Evolutionary conservation across 53 echinoderm and acorn worm genomes (phyloP).

Genomic region (Actinopyga echinites): DNA sequence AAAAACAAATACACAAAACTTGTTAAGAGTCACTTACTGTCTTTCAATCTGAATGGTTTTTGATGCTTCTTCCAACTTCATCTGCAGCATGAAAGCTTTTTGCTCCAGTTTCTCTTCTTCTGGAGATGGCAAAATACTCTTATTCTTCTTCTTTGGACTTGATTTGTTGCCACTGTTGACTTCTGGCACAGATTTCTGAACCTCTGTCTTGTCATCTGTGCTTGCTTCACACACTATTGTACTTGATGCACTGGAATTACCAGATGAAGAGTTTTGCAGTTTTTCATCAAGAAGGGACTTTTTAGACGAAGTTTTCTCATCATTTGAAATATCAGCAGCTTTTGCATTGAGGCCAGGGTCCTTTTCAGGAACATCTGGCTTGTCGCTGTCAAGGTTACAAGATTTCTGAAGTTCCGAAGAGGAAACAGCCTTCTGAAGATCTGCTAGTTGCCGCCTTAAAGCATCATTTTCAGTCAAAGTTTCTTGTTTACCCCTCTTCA

Average conservation of each 20-base stretch:
- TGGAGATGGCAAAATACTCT: constrained; percentile 69
- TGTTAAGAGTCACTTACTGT: constrained; percentile 86
- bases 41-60: constrained; percentile 90
- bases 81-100: constrained; percentile 83
- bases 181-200: background rate
- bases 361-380: constrained; percentile 8
- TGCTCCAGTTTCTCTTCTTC: constrained; percentile 74
- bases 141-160: constrained; percentile 51
- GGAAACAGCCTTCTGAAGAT: constrained; percentile 7
- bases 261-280: constrained; percentile 14
- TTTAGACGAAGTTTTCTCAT: background rate
- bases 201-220: background rate
- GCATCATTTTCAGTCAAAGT: constrained; percentile 72
- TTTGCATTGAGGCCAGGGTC: background rate
- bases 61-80: constrained; percentile 88
- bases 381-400: background rate
- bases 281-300: background rate
- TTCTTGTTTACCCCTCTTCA: constrained; percentile 85
- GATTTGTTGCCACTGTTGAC: background rate
- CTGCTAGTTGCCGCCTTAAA: constrained; percentile 4
- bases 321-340: background rate
- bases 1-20: too few relatives aligned
- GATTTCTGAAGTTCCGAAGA: background rate
- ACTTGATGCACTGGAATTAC: constrained; percentile 38
- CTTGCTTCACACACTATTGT: constrained; percentile 13